Evolutionary conservation across 2,113 vertebrate species (phyloP), one percentile per base, ranked within the genome.

Genomic region (Pseudolaguvia tuberculata): DNA sequence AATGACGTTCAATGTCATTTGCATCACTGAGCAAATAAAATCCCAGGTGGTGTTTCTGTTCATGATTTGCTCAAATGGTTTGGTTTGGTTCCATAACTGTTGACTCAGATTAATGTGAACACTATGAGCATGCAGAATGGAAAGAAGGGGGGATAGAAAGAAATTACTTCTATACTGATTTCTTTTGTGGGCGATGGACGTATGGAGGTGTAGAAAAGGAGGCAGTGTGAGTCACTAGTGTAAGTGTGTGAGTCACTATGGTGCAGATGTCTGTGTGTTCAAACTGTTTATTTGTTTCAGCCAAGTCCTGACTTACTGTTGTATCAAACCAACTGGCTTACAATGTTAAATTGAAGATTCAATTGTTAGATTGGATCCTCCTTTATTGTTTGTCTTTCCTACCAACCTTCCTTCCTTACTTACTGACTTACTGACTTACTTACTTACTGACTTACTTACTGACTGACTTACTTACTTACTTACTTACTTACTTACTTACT

Each of bases 241-340:
- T 42, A 42, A 42, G 39, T 42, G 39, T 42, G 56, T 80, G 79
- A 81, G 42, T 80, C 78, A 83, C 53, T 59, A 12, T 84, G 78
- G 75, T 25, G 76, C 79, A 81, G 81, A 81, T 75, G 79, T 77
- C 50, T 21, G n/a, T n/a, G 42, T 47, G 53, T 47, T 70, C 78
- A 67, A 20, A 48, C 58, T 51, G 68, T 66, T 74, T 50, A 12
- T 23, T 12, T 47, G 17, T 57, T 31, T 50, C 50, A n/a, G 74
- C 53, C 35, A 70, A 56, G 39, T 29, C 9, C 57, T 51, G 50
- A 61, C 17, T 59, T 58, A 14, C 35, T 52, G 45, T 17, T 48
- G 27, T 67, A 18, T 27, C 25, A 63, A 8, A 25, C 72, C 70
- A 68, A 73, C 71, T 65, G 72, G 29, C 70, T 27, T 4, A 56